phyloP scores from a whole-genome alignment of 2,113 vertebrate species.

The Glareola pratincola region DNA sequence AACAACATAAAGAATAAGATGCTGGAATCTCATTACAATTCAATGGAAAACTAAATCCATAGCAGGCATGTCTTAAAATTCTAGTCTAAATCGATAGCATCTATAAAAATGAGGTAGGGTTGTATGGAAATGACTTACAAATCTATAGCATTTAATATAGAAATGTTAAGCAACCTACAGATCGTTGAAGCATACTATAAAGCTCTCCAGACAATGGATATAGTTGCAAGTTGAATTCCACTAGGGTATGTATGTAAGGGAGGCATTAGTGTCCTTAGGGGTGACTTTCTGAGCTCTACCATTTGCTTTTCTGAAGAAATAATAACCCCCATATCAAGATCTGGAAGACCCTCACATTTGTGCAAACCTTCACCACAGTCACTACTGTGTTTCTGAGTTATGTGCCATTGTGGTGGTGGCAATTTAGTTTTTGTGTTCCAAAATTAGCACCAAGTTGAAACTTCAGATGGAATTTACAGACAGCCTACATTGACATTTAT shows the following conservation, averaged over 20 bases:
- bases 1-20: not conserved
- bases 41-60: not conserved
- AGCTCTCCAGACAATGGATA: not conserved
- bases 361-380: not conserved
- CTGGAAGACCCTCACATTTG: not conserved
- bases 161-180: not conserved
- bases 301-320: not conserved
- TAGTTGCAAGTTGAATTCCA: not conserved
- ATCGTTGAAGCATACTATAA: not conserved
- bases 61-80: not conserved
- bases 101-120: not conserved
- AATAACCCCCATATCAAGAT: not conserved
- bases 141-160: not conserved
- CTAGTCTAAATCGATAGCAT: not conserved
- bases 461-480: not conserved
- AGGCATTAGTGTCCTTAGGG: not conserved
- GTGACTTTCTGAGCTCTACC: not conserved
- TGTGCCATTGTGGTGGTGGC: not conserved
- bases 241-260: not conserved
- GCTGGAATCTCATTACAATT: not conserved
- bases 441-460: not conserved
- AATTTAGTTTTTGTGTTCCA: not conserved
- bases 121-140: not conserved
- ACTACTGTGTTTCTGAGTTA: not conserved
- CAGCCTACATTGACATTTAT: not conserved